Percentiles rank a stretch among this genome's conserved stretches.
phyloP scores from a whole-genome alignment of 2,797 vertebrate genomes.

The Syngnathus rostellatus region DNA sequence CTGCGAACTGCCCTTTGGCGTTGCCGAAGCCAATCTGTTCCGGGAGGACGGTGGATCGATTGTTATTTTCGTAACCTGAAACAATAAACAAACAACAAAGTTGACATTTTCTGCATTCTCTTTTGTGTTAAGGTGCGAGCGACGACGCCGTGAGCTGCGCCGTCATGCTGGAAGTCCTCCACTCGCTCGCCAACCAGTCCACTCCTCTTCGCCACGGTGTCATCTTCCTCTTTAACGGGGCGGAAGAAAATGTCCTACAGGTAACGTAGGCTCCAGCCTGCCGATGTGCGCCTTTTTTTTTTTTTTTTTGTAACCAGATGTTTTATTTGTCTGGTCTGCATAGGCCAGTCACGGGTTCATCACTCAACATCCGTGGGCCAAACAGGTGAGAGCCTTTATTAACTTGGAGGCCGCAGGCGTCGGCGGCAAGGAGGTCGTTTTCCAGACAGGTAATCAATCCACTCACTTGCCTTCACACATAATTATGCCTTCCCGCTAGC shows the following conservation, averaged over 20 bases:
- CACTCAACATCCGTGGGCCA: constrained; percentile 93
- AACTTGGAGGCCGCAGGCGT: constrained; percentile 97
- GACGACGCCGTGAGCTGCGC: constrained; percentile 97
- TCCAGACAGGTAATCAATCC: constrained; percentile 85
- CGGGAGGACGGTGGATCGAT: not conserved
- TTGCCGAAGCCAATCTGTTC: not conserved
- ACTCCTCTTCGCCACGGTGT: constrained; percentile 81
- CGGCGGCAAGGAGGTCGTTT: constrained; percentile 96
- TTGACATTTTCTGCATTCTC: constrained; percentile 2
- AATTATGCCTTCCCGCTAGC: too few species aligned
- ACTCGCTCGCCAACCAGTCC: constrained; percentile 76
- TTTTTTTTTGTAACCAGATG: not conserved
- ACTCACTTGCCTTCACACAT: not conserved
- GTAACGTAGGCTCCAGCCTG: constrained; percentile 51
- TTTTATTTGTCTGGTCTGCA: not conserved
- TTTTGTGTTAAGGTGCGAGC: constrained; percentile 78
- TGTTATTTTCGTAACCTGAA: not conserved
- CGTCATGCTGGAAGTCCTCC: constrained; percentile 93
- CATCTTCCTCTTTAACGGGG: constrained; percentile 95
- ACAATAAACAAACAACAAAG: too few species aligned
- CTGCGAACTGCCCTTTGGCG: not conserved
- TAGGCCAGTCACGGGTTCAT: constrained; percentile 98
- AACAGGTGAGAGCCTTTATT: constrained; percentile 87
- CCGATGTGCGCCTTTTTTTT: not conserved
- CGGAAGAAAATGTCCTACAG: constrained; percentile 93